Evolutionary conservation across 2,888 invertebrate species (phyloP).

Genomic region (Drosophila picticornis): DNA sequence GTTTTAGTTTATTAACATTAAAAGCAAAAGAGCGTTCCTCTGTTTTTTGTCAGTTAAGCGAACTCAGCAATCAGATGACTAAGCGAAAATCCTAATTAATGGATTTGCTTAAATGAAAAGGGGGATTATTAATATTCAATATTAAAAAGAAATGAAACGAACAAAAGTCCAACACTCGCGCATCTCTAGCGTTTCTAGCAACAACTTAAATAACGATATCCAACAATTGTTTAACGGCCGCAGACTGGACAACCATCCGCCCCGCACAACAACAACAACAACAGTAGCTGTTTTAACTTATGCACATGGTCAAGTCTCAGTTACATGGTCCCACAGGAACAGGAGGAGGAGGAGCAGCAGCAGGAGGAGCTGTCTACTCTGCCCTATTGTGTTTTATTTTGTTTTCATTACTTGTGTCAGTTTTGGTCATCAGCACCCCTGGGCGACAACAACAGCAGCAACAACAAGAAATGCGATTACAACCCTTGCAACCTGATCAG

Average conservation of each 20-base stretch:
- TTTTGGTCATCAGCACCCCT: slow-evolving; percentile 45
- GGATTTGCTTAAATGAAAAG: background rate
- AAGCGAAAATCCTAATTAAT: background rate
- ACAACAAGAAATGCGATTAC: slow-evolving; percentile 14
- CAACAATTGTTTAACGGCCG: slow-evolving; percentile 25
- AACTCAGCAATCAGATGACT: background rate
- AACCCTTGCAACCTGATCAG: slow-evolving; percentile 79
- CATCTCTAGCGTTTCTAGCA: background rate
- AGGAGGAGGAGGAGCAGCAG: slow-evolving; percentile 10
- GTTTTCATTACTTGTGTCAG: slow-evolving; percentile 55
- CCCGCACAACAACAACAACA: slow-evolving; percentile 3
- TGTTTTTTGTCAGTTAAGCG: background rate
- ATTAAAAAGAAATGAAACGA: background rate
- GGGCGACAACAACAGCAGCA: slow-evolving; percentile 30
- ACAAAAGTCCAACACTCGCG: background rate
- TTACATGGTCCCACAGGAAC: slow-evolving; percentile 42
- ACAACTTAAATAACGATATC: slow-evolving; percentile 12
- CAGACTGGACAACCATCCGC: slow-evolving; percentile 19
- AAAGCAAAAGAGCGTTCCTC: background rate
- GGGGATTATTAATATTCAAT: background rate
- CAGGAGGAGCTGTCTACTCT: slow-evolving; percentile 6
- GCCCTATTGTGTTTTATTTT: slow-evolving; percentile 46
- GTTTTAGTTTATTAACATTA: background rate
- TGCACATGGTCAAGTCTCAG: slow-evolving; percentile 61
- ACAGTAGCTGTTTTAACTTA: slow-evolving; percentile 30